Conservation (phyloP, 1,140 invertebrate genomes). For the Cyphomyrmex costatus region DNA sequence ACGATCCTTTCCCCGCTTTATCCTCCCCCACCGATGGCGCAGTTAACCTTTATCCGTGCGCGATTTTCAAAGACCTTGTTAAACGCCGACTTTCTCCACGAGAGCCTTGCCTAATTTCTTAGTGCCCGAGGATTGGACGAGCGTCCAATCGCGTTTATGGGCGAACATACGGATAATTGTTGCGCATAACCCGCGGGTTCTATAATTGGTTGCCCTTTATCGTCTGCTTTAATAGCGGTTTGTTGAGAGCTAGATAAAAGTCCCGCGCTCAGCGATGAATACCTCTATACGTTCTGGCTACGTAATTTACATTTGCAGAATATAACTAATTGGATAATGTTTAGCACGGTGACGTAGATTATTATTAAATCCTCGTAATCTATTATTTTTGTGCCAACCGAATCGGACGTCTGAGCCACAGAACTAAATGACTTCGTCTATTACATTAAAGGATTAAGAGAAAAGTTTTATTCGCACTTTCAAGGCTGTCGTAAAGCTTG, state of each 20-base stretch:
- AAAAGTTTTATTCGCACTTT: not conserved
- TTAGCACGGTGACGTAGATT: not conserved
- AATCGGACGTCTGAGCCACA: not conserved
- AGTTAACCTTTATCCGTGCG: constrained; percentile 74
- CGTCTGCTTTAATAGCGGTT: constrained; percentile 37
- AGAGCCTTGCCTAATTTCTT: constrained; percentile 66
- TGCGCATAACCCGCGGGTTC: constrained; percentile 48
- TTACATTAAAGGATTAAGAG: not conserved
- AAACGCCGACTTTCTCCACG: constrained; percentile 66
- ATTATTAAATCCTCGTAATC: constrained; percentile 15
- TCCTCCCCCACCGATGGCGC: constrained; percentile 27
- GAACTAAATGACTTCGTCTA: not conserved
- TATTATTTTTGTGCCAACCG: constrained; percentile 7
- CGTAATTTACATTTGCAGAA: constrained; percentile 47
- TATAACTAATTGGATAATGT: constrained; percentile 24
- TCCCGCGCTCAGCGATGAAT: not conserved
- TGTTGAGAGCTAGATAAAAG: constrained; percentile 31
- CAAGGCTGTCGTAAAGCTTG: not conserved
- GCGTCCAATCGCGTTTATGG: constrained; percentile 48
- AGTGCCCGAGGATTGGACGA: constrained; percentile 20
- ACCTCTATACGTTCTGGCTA: not conserved
- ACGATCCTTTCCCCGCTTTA: constrained; percentile 76
- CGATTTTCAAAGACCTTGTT: constrained; percentile 73
- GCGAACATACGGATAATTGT: constrained; percentile 55
- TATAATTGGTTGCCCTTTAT: constrained; percentile 43